Base-by-base conservation (phyloP, 1,140 invertebrate genomes). In the Dinothrombium tinctorium region DNA sequence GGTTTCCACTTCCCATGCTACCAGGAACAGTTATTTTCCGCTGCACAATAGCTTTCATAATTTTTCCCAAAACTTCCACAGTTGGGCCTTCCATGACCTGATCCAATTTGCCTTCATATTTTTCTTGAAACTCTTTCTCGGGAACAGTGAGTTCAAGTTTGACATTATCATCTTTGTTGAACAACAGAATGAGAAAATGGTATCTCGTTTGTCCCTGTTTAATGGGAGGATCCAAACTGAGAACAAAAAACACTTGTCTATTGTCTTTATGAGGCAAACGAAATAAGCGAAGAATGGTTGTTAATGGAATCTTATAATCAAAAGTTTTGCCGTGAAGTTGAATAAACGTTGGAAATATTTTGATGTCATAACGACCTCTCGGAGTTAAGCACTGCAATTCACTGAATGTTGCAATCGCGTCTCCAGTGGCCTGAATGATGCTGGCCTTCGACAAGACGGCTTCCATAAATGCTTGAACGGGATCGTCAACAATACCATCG, bases 241-340 rank as follows among this genome's bases (percentile, higher is more conserved):
- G 63, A n/a, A 96, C 89, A 63, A 96, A 96, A 60, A 86, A 98
- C 68, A 89, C 90, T 59, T 96, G 90, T 37, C 94, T 63, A n/a
- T 73, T 77, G 63, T 98, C 92, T 58, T 90, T 94, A 55, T 99
- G 90, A 0, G 90, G 92, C 35, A 99, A 62, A 19, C 96, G 64
- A 54, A 98, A 98, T 6, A 98, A 58, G 19, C 94, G 69, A 7
- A 92, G 62, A 11, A 98, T 86, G 0, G 87, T 92, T 2, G 81
- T 81, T 69, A 90, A 81, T 0, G 90, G 86, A 50, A 99, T 95
- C 62, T 99, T 99, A 62, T 98, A 99, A 64, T 99, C 92, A 58
- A 95, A 98, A 1, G 94, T 96, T 71, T 99, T 99, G 61, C 94
- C 94, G 56, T 99, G 94, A 39, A 99, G 72, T 64, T 98, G 90